These are phyloP conservation scores for Drosophila vallismaia DNA, from an alignment of 2,888 invertebrate genomes.

Conservation along the genomic window DNA sequence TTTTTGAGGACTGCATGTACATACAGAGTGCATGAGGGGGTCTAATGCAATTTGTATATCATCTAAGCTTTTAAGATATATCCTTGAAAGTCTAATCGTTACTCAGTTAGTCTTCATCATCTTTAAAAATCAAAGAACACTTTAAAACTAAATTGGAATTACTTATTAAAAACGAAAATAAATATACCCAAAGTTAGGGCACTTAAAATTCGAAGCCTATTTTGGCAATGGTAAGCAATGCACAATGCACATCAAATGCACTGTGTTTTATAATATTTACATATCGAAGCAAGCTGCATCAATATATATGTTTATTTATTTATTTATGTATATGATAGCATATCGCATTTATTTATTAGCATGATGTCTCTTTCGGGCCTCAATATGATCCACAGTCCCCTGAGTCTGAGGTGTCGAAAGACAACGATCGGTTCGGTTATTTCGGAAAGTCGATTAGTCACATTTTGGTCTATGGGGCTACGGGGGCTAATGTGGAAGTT, in stretches of 20 bases:
- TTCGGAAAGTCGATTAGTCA: constrained; percentile 69
- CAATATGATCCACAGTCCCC: constrained; percentile 61
- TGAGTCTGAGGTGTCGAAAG: constrained; percentile 67
- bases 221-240: constrained; percentile 1
- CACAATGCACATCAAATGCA: constrained; percentile 22
- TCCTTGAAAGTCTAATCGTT: too few species aligned
- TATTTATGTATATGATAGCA: constrained; percentile 9
- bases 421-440: constrained; percentile 42
- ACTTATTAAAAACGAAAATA: not conserved
- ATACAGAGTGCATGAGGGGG: constrained; percentile 17
- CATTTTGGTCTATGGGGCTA: constrained; percentile 40
- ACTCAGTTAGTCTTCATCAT: too few species aligned
- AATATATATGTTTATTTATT: constrained; percentile 10
- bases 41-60: constrained; percentile 6
- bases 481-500: constrained; percentile 3
- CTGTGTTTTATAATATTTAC: constrained; percentile 51
- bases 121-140: too few species aligned
- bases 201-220: constrained; percentile 1
- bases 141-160: too few species aligned
- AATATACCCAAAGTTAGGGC: not conserved
- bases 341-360: constrained; percentile 58
- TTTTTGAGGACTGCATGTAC: constrained; percentile 58
- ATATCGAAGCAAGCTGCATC: constrained; percentile 21
- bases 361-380: constrained; percentile 63
- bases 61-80: too few species aligned